These are phyloP conservation scores for Harlomillsia oculata DNA, from an alignment of 1,140 invertebrate genomes.

Conservation along the genomic window DNA sequence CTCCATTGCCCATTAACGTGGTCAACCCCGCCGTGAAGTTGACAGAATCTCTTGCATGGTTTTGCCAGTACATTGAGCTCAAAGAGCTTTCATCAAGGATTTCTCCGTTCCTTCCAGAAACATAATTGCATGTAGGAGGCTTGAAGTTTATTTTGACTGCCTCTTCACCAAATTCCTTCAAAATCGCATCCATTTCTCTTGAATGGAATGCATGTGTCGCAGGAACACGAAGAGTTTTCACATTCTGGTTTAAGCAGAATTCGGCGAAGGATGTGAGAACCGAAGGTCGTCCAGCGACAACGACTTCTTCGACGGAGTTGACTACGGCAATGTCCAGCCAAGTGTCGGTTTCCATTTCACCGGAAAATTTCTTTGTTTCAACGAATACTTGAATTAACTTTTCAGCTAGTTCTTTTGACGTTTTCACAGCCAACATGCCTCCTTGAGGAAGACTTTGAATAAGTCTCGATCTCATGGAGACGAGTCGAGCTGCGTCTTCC, in stretches of 20 bases:
- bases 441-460: constrained; percentile 12
- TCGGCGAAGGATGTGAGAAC: neutral
- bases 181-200: constrained; percentile 14
- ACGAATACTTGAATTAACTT: constrained; percentile 12
- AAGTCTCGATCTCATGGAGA: constrained; percentile 11
- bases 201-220: constrained; percentile 19
- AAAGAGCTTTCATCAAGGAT: constrained; percentile 1
- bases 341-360: neutral
- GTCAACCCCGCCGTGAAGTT: constrained; percentile 7
- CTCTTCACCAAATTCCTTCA: constrained; percentile 12
- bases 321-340: constrained; percentile 16
- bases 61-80: constrained; percentile 9
- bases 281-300: constrained; percentile 3
- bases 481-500: constrained; percentile 14
- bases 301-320: constrained; percentile 17
- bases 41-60: constrained; percentile 13
- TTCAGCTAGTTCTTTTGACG: neutral
- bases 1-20: neutral
- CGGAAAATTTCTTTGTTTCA: neutral
- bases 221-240: constrained; percentile 1
- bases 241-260: constrained; percentile 1
- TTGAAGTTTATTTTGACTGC: neutral
- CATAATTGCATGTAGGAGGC: neutral
- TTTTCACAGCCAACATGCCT: constrained; percentile 23
- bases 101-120: constrained; percentile 4